Conservation (phyloP, 1,140 invertebrate species). For the Colletes latitarsis region DNA sequence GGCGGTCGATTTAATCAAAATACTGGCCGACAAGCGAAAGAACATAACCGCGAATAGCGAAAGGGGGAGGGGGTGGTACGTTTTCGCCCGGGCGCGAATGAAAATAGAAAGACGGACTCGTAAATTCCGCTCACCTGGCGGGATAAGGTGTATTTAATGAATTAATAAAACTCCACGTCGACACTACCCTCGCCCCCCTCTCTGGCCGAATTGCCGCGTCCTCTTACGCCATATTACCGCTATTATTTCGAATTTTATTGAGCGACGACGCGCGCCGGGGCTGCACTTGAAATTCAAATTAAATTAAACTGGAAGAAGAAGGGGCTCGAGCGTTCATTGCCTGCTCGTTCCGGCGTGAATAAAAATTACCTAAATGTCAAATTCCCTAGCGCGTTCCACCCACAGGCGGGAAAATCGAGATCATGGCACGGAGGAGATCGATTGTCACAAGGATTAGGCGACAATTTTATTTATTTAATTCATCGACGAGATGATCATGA, state of each 20-base stretch:
- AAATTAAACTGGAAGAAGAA: constrained; percentile 1
- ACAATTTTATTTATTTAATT: too few relatives aligned
- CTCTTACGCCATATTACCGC: background rate
- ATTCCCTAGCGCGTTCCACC: background rate
- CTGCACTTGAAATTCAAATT: constrained; percentile 41
- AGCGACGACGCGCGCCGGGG: background rate
- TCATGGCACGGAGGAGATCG: too few relatives aligned
- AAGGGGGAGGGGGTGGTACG: background rate
- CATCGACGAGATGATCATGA: too few relatives aligned
- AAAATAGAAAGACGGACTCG: constrained; percentile 2
- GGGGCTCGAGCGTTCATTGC: background rate
- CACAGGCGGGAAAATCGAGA: too few relatives aligned
- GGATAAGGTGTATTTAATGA: constrained; percentile 33
- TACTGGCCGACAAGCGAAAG: too few relatives aligned
- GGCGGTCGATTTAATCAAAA: too few relatives aligned
- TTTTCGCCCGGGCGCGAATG: background rate
- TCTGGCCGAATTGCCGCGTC: constrained; percentile 1
- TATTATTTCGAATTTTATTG: constrained; percentile 42
- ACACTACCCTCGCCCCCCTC: too few relatives aligned
- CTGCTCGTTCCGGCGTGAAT: too few relatives aligned
- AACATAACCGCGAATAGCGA: background rate
- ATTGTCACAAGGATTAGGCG: too few relatives aligned
- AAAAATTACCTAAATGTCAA: constrained; percentile 21
- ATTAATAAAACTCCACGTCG: constrained; percentile 26
- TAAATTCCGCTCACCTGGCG: background rate